phyloP scores from a whole-genome alignment of 1,140 invertebrate species.

The Dufourea novaeangliae region DNA sequence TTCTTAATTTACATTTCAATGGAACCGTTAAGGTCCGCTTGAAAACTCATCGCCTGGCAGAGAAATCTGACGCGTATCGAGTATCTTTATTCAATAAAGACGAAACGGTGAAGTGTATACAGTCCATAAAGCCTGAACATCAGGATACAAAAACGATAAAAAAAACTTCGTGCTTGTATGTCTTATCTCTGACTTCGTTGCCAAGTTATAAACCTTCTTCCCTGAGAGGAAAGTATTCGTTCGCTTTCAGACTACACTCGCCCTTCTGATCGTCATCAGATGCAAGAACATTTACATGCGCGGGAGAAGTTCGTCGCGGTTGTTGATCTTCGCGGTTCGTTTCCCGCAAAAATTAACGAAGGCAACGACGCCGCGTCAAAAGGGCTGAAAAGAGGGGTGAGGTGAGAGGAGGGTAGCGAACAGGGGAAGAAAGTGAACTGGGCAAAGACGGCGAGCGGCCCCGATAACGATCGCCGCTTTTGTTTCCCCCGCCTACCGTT shows the following conservation, averaged over 20 bases:
- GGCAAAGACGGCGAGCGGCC: not conserved
- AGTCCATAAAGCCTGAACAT: too few relatives aligned
- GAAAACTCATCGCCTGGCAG: not conserved
- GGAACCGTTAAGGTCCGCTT: not conserved
- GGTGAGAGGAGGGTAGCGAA: too few relatives aligned
- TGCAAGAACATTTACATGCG: not conserved
- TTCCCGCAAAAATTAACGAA: slow-evolving; percentile 23
- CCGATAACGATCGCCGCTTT: slow-evolving; percentile 35
- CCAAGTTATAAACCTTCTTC: not conserved
- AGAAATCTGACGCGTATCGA: not conserved
- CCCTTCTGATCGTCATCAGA: not conserved
- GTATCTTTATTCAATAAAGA: not conserved
- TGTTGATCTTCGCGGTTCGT: not conserved
- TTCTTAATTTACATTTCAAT: slow-evolving; percentile 17
- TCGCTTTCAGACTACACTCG: not conserved
- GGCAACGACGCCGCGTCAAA: not conserved
- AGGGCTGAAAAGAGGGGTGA: not conserved
- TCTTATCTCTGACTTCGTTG: not conserved
- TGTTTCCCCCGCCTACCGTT: slow-evolving; percentile 19
- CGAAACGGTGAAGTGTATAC: too few relatives aligned
- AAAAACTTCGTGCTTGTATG: too few relatives aligned
- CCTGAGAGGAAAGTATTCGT: not conserved
- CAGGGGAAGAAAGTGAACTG: too few relatives aligned
- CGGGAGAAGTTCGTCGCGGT: not conserved
- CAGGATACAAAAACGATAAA: too few relatives aligned